phyloP scores from a whole-genome alignment of 2,797 vertebrate genomes.

The Benthosema pterotum region DNA sequence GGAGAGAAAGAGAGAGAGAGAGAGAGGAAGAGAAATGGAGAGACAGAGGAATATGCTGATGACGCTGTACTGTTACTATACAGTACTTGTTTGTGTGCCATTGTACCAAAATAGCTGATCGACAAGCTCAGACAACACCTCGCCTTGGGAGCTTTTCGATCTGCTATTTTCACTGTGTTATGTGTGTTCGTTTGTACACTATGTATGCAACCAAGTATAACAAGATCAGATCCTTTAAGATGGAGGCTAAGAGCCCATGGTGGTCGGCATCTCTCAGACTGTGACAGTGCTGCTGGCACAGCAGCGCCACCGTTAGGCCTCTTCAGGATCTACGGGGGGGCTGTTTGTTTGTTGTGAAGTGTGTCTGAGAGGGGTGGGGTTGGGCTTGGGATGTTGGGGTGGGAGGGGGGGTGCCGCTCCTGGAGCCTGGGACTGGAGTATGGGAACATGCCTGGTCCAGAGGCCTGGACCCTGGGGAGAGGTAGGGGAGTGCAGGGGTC shows the following conservation, averaged over 20 bases:
- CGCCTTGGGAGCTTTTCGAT: too few species aligned
- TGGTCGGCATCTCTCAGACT: constrained; percentile 61
- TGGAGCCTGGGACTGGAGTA: constrained; percentile 65
- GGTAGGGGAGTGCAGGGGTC: constrained; percentile 63
- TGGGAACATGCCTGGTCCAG: constrained; percentile 61
- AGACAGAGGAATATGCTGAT: constrained; percentile 64
- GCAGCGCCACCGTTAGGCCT: constrained; percentile 62
- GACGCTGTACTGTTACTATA: neutral
- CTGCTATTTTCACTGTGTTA: too few species aligned
- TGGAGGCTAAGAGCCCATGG: constrained; percentile 42
- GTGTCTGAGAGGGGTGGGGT: constrained; percentile 23
- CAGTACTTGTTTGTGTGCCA: too few species aligned
- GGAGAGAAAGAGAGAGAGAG: constrained; percentile 41
- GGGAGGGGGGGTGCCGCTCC: too few species aligned
- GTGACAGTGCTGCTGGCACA: constrained; percentile 61
- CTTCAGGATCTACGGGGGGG: constrained; percentile 37
- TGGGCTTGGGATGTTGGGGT: neutral
- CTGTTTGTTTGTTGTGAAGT: constrained; percentile 69
- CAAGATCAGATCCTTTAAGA: constrained; percentile 42
- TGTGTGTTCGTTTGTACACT: too few species aligned
- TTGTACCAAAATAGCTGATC: too few species aligned
- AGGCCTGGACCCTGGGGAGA: constrained; percentile 67
- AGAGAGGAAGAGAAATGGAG: constrained; percentile 41
- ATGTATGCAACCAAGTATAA: too few species aligned
- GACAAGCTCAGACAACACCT: too few species aligned